A percentile compares a stretch with the other conserved stretches of the same genome.
Conservation (phyloP, 2,888 invertebrate species). For the Pachliopta kotzebuea region DNA sequence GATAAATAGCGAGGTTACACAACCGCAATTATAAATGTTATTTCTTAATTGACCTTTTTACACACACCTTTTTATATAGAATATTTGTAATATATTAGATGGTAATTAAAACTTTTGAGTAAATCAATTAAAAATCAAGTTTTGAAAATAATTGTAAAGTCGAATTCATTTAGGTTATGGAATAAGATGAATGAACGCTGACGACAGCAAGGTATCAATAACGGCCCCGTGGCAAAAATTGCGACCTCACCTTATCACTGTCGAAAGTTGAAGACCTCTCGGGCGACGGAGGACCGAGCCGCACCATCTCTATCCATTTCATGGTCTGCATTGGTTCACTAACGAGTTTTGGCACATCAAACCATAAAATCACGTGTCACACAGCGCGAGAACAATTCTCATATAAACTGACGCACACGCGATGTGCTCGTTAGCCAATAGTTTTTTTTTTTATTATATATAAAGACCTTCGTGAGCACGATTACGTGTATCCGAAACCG, state of each 20-base stretch:
- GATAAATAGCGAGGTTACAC: neutral
- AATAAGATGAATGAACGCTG: constrained; percentile 6
- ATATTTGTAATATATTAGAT: no score
- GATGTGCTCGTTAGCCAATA: constrained; percentile 35
- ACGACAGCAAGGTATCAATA: constrained; percentile 13
- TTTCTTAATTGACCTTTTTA: neutral
- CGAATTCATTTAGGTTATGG: neutral
- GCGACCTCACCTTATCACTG: constrained; percentile 62
- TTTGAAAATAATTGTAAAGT: neutral
- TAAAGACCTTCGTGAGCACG: constrained; percentile 58
- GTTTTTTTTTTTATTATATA: constrained; percentile 51
- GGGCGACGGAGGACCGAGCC: constrained; percentile 55
- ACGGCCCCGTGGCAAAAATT: constrained; percentile 17
- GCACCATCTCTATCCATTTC: constrained; percentile 76
- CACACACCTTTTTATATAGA: neutral
- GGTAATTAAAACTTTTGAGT: no score
- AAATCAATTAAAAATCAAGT: neutral
- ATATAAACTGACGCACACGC: constrained; percentile 43
- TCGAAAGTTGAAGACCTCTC: constrained; percentile 63
- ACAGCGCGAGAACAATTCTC: constrained; percentile 27
- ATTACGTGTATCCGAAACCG: constrained; percentile 62
- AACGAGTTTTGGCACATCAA: constrained; percentile 32
- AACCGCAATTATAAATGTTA: neutral
- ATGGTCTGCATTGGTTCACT: constrained; percentile 63
- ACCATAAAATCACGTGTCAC: constrained; percentile 27